These are phyloP conservation scores for Elmis aenea DNA, from an alignment of 2,888 invertebrate species.

Conservation along the genomic window DNA sequence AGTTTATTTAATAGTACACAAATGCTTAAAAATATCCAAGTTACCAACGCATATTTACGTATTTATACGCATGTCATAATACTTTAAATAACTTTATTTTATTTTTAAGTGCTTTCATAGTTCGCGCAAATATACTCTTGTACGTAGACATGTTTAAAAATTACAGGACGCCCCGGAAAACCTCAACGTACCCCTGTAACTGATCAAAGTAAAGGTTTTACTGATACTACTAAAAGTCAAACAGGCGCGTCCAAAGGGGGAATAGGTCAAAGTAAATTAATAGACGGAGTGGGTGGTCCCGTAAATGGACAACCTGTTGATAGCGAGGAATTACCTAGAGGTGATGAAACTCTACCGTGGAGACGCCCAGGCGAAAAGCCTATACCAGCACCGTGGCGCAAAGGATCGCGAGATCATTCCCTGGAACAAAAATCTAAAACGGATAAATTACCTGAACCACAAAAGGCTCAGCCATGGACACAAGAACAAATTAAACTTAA, in stretches of 20 bases:
- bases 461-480: slow-evolving; percentile 54
- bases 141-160: neutral
- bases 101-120: neutral
- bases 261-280: slow-evolving; percentile 35
- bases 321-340: slow-evolving; percentile 47
- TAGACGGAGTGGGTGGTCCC: slow-evolving; percentile 32
- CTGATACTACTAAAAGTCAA: too few species aligned
- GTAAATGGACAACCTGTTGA: slow-evolving; percentile 36
- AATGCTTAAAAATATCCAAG: slow-evolving; percentile 20
- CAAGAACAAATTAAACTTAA: slow-evolving; percentile 58
- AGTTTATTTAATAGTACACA: slow-evolving; percentile 16
- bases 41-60: too few species aligned
- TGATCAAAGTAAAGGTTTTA: too few species aligned
- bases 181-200: slow-evolving; percentile 46
- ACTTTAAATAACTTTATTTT: neutral
- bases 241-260: too few species aligned
- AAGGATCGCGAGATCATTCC: slow-evolving; percentile 42
- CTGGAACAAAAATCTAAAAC: slow-evolving; percentile 43
- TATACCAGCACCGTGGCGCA: slow-evolving; percentile 12
- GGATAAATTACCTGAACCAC: slow-evolving; percentile 17
- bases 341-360: slow-evolving; percentile 55
- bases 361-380: slow-evolving; percentile 31
- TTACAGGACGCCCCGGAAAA: slow-evolving; percentile 51
- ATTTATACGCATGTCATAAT: too few species aligned
- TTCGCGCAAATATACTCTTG: neutral